Evolutionary conservation across 2,113 vertebrate genomes (phyloP).

Genomic region (Toxostoma redivivum): DNA sequence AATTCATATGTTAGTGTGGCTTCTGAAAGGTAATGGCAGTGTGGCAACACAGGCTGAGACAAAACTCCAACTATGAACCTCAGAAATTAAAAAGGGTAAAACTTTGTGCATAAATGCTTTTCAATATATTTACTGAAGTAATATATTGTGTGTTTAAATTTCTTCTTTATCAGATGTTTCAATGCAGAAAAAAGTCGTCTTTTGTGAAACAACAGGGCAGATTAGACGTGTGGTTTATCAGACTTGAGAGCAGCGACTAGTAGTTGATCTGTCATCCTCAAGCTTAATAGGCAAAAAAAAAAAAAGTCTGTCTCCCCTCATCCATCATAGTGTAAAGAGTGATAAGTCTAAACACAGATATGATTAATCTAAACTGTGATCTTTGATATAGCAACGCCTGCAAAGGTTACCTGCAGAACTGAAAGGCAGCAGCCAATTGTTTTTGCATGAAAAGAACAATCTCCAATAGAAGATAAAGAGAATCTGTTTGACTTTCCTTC

Average conservation of each 20-base stretch:
- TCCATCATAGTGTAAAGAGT: background rate
- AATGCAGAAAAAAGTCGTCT: background rate
- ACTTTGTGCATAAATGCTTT: background rate
- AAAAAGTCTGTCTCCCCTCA: background rate
- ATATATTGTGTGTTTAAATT: background rate
- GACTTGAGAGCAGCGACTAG: background rate
- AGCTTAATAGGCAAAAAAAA: background rate
- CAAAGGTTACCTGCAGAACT: background rate
- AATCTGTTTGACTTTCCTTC: background rate
- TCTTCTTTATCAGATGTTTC: background rate
- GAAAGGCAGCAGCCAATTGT: background rate
- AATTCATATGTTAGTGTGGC: rapidly evolving
- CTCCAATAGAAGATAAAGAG: background rate
- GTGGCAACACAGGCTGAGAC: background rate
- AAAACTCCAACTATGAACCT: background rate
- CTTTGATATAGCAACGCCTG: background rate
- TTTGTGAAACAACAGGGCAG: background rate
- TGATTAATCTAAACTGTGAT: background rate
- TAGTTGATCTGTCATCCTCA: background rate
- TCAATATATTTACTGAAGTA: background rate
- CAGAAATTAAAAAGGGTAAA: background rate
- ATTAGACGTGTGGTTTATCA: background rate
- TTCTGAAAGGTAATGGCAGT: background rate
- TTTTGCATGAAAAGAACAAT: background rate
- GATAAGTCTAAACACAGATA: background rate